These are phyloP conservation scores for Octomys mimax DNA, from an alignment of 2,797 vertebrate genomes.

Conservation along the genomic window DNA sequence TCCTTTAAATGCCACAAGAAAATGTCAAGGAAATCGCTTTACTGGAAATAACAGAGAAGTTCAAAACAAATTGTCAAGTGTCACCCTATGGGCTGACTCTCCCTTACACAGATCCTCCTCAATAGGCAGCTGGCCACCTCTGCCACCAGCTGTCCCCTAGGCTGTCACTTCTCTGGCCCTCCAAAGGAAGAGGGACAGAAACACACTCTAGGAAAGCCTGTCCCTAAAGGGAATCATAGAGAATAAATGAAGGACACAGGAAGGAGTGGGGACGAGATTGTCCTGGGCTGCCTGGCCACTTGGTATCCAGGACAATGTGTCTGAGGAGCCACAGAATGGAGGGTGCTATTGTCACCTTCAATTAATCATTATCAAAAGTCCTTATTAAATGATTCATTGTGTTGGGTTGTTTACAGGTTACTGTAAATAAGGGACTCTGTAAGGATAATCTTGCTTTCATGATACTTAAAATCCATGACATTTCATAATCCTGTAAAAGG, in stretches of 20 bases:
- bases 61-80: conserved; percentile 83
- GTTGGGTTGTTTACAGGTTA: neutral
- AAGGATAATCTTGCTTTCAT: neutral
- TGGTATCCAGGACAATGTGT: neutral
- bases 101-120: neutral
- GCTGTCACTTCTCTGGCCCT: neutral
- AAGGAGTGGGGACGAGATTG: neutral
- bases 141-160: neutral
- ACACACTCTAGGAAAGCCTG: neutral
- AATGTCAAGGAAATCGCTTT: conserved; percentile 89
- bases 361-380: conserved; percentile 6
- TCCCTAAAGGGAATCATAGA: neutral
- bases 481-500: neutral
- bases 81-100: conserved; percentile 51
- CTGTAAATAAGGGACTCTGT: neutral
- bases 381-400: conserved; percentile 24
- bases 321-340: neutral
- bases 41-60: conserved; percentile 86
- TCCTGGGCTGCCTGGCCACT: neutral
- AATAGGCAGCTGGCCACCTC: neutral
- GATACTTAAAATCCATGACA: neutral
- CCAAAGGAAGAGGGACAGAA: neutral
- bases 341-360: neutral
- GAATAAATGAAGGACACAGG: conserved; percentile 62
- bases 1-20: conserved; percentile 89